Conservation (phyloP, 2,113 vertebrate species). For the Nesoenas mayeri region DNA sequence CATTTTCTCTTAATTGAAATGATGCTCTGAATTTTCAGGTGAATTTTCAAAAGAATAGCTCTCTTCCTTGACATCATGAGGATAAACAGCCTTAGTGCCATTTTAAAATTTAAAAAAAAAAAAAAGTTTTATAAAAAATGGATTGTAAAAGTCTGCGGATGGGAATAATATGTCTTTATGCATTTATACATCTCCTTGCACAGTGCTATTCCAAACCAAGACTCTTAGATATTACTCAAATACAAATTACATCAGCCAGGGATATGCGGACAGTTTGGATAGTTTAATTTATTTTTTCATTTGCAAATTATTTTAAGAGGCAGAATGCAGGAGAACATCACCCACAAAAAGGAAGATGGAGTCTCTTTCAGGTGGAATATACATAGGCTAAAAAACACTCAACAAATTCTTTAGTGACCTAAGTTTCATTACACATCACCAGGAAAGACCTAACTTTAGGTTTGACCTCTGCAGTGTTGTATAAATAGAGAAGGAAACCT, state of each 20-base stretch:
- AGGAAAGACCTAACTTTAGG: conserved; percentile 49
- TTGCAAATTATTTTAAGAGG: neutral
- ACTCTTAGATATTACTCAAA: neutral
- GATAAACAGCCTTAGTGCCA: neutral
- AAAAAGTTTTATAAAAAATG: neutral
- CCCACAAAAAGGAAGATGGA: neutral
- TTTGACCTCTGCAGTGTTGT: conserved; percentile 65
- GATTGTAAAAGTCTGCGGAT: neutral
- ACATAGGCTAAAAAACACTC: neutral
- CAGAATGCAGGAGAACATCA: neutral
- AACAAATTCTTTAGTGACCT: neutral
- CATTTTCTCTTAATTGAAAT: neutral
- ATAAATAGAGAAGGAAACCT: conserved; percentile 75
- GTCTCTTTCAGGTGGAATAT: neutral
- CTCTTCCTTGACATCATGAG: neutral
- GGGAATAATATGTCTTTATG: neutral
- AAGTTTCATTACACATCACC: neutral
- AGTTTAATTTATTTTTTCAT: neutral
- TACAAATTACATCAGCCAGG: neutral
- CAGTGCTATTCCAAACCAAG: neutral
- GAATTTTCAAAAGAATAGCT: neutral
- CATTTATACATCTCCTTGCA: neutral
- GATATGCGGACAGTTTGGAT: neutral
- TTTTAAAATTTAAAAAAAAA: neutral
- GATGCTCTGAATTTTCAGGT: neutral